Evolutionary conservation across 2,113 vertebrate species (phyloP).

Genomic region (Callocephalon fimbriatum): DNA sequence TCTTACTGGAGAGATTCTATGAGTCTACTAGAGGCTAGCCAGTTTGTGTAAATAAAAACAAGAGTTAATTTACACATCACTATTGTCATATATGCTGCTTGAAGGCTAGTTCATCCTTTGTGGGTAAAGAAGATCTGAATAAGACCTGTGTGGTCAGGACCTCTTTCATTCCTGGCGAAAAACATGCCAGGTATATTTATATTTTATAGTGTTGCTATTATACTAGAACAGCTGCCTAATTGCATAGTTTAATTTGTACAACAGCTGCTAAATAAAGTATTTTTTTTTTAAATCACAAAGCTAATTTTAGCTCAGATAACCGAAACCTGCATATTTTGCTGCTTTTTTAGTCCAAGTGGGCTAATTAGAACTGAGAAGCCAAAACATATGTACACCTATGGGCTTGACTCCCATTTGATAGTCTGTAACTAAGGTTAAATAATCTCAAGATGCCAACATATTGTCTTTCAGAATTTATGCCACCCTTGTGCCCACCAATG

Average conservation of each 20-base stretch:
- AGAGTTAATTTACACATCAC: not conserved
- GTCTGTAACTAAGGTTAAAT: not conserved
- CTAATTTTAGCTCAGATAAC: not conserved
- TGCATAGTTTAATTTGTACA: not conserved
- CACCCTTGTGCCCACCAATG: not conserved
- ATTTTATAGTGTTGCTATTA: not conserved
- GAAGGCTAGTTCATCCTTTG: not conserved
- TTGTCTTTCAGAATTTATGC: not conserved
- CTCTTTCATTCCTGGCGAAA: not conserved
- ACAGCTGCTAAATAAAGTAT: not conserved
- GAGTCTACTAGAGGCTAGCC: not conserved
- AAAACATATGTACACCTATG: not conserved
- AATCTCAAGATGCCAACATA: not conserved
- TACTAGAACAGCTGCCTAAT: constrained; percentile 1
- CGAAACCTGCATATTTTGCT: not conserved
- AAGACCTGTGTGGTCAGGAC: not conserved
- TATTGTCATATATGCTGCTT: not conserved
- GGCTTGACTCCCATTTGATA: not conserved
- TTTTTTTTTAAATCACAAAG: not conserved
- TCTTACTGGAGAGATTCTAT: not conserved
- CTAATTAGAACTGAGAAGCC: not conserved
- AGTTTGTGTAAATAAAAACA: not conserved
- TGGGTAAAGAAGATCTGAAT: not conserved
- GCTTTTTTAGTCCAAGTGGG: not conserved
- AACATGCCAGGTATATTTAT: not conserved